These are phyloP conservation scores for Lathronympha strigana DNA, from an alignment of 2,888 invertebrate genomes.

Conservation along the genomic window DNA sequence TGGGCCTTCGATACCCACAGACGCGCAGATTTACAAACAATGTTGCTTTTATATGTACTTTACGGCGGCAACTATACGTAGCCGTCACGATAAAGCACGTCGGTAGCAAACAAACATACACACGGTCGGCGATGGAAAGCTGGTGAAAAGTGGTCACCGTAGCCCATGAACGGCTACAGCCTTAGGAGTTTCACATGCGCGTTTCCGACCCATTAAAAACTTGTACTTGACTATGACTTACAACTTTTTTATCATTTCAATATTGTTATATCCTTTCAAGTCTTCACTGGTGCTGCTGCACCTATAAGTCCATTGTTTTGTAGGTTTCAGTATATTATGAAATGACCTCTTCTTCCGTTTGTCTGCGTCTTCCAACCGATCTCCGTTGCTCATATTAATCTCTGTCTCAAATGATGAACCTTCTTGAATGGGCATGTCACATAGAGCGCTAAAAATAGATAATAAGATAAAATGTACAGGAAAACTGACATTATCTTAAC, in stretches of 20 bases:
- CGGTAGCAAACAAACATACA: too few relatives aligned
- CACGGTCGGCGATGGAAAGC: too few relatives aligned
- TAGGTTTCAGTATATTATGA: constrained; percentile 51
- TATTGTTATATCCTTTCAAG: constrained; percentile 38
- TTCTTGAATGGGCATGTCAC: constrained; percentile 15
- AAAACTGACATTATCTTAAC: not conserved
- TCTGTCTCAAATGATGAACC: constrained; percentile 1
- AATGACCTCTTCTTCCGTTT: constrained; percentile 31
- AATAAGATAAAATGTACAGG: not conserved
- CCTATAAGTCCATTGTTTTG: constrained; percentile 64
- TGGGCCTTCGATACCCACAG: too few relatives aligned
- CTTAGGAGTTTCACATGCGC: not conserved
- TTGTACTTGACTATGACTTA: constrained; percentile 48
- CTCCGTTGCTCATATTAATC: constrained; percentile 11
- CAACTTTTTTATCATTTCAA: constrained; percentile 63
- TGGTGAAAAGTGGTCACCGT: too few relatives aligned
- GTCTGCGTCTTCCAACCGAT: constrained; percentile 29
- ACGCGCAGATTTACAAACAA: too few relatives aligned
- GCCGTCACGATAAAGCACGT: too few relatives aligned
- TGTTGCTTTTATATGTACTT: too few relatives aligned
- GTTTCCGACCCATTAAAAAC: not conserved
- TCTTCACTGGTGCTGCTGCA: constrained; percentile 45
- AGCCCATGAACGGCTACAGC: too few relatives aligned
- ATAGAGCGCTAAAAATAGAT: constrained; percentile 27
- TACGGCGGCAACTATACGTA: too few relatives aligned